These are phyloP conservation scores for Brachionus paranguensis DNA, from an alignment of 1,140 invertebrate species.

Conservation along the genomic window DNA sequence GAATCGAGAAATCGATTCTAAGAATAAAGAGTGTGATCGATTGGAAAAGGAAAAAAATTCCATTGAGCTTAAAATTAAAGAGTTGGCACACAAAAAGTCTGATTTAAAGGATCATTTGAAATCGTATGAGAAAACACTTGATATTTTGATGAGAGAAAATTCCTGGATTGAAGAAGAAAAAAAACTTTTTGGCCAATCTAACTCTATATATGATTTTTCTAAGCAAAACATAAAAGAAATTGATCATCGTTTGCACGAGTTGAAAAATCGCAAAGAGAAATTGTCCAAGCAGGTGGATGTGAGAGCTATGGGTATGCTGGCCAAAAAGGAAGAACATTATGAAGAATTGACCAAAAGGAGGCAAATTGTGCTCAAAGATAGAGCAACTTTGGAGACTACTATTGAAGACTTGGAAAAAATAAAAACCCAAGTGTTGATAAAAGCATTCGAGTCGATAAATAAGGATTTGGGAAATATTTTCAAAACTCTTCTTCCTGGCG, in stretches of 20 bases:
- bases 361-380: slow-evolving; percentile 76
- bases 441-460: slow-evolving; percentile 70
- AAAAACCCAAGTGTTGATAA: slow-evolving; percentile 71
- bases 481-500: slow-evolving; percentile 77
- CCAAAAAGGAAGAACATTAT: slow-evolving; percentile 78
- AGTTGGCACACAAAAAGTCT: background rate
- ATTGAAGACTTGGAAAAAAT: slow-evolving; percentile 82
- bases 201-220: slow-evolving; percentile 60
- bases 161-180: slow-evolving; percentile 72
- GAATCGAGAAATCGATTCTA: background rate
- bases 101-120: slow-evolving; percentile 26
- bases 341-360: slow-evolving; percentile 73
- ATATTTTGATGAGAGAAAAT: background rate
- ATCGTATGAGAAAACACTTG: background rate
- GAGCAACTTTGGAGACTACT: slow-evolving; percentile 69
- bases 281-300: slow-evolving; percentile 74
- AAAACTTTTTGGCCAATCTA: slow-evolving; percentile 69
- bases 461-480: slow-evolving; percentile 94
- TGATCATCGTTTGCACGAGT: slow-evolving; percentile 60
- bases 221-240: slow-evolving; percentile 61
- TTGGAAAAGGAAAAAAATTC: slow-evolving; percentile 14
- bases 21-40: slow-evolving; percentile 26
- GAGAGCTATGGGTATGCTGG: slow-evolving; percentile 75
- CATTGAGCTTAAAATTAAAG: slow-evolving; percentile 34
- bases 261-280: slow-evolving; percentile 66